Percentiles rank a stretch among this genome's conserved stretches.
Evolutionary conservation across 2,797 vertebrate species (phyloP).

Genomic region (Australoheros facetus): DNA sequence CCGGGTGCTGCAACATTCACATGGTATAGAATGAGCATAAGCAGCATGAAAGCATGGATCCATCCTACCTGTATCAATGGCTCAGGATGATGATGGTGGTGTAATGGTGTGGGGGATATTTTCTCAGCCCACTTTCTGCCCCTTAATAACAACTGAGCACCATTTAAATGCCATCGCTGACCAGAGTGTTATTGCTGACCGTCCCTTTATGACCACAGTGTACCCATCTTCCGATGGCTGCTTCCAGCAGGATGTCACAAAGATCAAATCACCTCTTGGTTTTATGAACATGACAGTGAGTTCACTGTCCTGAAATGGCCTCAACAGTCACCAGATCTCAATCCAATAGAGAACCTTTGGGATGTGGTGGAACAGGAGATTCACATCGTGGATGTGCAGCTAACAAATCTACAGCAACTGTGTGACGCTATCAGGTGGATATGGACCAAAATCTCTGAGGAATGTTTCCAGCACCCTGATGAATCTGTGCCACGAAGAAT

Average conservation of each 20-base stretch:
- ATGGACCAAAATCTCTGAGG: too few species aligned
- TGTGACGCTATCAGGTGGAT: too few species aligned
- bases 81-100: neutral
- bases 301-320: too few species aligned
- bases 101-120: neutral
- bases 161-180: too few species aligned
- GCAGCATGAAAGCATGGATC: neutral
- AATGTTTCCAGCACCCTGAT: neutral
- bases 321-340: too few species aligned
- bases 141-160: neutral
- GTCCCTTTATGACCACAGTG: neutral
- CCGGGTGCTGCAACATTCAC: too few species aligned
- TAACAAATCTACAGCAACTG: too few species aligned
- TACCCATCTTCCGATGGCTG: neutral
- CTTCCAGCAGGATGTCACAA: neutral
- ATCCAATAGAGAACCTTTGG: too few species aligned
- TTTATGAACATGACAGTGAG: neutral
- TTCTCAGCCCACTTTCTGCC: neutral
- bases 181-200: neutral
- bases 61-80: neutral
- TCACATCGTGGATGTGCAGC: neutral
- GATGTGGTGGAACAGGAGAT: too few species aligned
- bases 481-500: neutral
- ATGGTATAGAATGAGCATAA: neutral
- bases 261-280: neutral